Base-by-base conservation (phyloP, 2,888 invertebrate species). In the Pinctada fucata region DNA sequence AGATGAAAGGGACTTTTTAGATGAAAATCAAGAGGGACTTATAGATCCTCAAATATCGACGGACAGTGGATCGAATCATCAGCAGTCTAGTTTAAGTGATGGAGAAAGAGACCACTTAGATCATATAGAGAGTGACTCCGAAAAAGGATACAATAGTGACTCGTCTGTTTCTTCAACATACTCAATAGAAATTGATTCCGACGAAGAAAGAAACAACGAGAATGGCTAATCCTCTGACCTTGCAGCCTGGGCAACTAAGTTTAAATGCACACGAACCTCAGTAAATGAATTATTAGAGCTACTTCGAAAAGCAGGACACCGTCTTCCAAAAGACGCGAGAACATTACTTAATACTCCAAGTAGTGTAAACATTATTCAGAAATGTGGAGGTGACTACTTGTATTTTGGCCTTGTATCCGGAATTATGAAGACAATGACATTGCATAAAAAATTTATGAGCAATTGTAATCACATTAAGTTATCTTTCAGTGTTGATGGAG, bases 311-410 rank as follows among this genome's bases (percentile, higher is more conserved):
- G 16, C 78, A 48, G 76, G 75, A 2, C 71, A 68, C 45, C 64
- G 70, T 16, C 68, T 85, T 3, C 85, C 85, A 16, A 83, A 80
- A 72, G 85, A 85, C 79, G 72, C 82, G 8, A 71, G 81, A 65
- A 83, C 85, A 49, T 63, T 84, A 0, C 64, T 85, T 1, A 16
- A 80, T 51, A 84, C 84, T 47, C 84, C 83, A 8, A 63, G 45
- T 10, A 1, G 2, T 10, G 52, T 81, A 65, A 64, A 79, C 1
- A 47, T 48, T 47, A 45, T 49, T 6, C 64, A 78, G 31, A 80
- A 74, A 70, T 81, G 80, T 79, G 83, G 82, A 31, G 85, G 83
- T 10, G 16, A 72, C 8, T 85, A 79, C 72, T 66, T 70, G 8
- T 82, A 84, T 72, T 73, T 82, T 72, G 82, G 82, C 10, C 47